Percentiles rank a stretch among this genome's conserved stretches.
These are phyloP conservation scores for Plebejus anna DNA, from an alignment of 2,888 invertebrate genomes.

Conservation along the genomic window DNA sequence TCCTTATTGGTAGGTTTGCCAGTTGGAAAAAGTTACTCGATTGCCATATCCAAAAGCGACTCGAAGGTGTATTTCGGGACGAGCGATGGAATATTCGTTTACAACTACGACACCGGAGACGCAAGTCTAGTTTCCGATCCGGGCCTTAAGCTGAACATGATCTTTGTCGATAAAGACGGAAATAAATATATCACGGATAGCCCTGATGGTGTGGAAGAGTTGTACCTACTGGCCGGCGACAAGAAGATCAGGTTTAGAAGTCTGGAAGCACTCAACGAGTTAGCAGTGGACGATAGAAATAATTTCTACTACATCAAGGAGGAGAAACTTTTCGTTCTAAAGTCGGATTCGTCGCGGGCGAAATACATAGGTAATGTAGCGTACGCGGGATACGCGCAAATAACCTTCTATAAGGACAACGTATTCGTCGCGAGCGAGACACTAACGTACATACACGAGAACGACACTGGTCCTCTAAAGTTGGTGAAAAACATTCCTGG, in stretches of 20 bases:
- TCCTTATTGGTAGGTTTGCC: conserved; percentile 53
- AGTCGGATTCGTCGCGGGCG: conserved; percentile 48
- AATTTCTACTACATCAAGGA: conserved; percentile 63
- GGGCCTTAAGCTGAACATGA: conserved; percentile 54
- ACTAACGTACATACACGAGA: conserved; percentile 57
- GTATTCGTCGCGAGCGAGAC: conserved; percentile 59
- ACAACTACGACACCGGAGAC: conserved; percentile 52
- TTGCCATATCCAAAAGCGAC: conserved; percentile 59
- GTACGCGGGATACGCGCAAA: conserved; percentile 60
- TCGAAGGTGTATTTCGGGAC: conserved; percentile 63
- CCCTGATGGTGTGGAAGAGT: conserved; percentile 56
- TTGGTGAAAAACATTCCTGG: conserved; percentile 52
- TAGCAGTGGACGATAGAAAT: conserved; percentile 61
- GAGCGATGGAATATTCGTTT: conserved; percentile 57
- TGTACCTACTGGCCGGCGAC: conserved; percentile 55
- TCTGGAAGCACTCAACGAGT: conserved; percentile 56
- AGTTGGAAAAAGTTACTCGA: conserved; percentile 57
- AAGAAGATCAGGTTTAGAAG: conserved; percentile 54
- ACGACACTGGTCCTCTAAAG: conserved; percentile 53
- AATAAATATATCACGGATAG: conserved; percentile 62
- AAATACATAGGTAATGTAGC: conserved; percentile 52
- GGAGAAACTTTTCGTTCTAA: conserved; percentile 55
- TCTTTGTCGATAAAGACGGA: conserved; percentile 62
- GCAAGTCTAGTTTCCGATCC: conserved; percentile 51
- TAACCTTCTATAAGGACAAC: conserved; percentile 54